Evolutionary conservation across 2,888 invertebrate species (phyloP), one percentile per base, ranked within the genome.

Genomic region (Cantharis rustica): DNA sequence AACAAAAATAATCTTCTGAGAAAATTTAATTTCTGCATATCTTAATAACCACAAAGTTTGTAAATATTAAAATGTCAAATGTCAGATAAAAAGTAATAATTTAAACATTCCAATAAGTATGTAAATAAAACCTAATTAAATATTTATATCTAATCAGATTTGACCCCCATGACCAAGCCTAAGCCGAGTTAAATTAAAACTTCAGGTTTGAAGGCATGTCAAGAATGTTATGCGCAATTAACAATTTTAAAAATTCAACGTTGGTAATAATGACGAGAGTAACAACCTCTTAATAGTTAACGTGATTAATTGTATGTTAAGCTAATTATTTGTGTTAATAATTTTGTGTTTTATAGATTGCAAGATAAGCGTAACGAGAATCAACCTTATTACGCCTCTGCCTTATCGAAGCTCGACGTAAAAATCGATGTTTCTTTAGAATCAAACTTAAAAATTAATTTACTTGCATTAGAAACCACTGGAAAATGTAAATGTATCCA

Each of bases 41-140:
- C 47, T 72, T 72, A 72, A 75, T 75, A 75, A 74, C 47, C 64
- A 75, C 64, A 27, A 69, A 13, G 17, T 72, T 47, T 47, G 16
- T 69, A 69, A 72, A 69, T 75, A 75, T 75, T 23, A 47, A 72
- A 71, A 68, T 68, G 75, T 71, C 75, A 71, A 68, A 27, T 31
- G 23, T 61, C 47, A 47, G 47, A 47, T 47, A n/a, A 47, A 47
- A 47, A 26, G 64, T n/a, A 63, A 31, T 63, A 71, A 63, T 63
- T 63, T 66, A 72, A 47, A 47, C 47, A 47, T 47, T 47, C 47
- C 47, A 47, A 47, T 47, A 47, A 47, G 47, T 47, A 47, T 47
- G 47, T 47, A 47, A 47, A 47, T 47, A 47, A 47, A 47, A 47
- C 47, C 73, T 73, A 73, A 73, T 73, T 68, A 66, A 61, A 47